Conservation (phyloP, 2,888 invertebrate species). For the Mongoloraphidia duomilia region DNA sequence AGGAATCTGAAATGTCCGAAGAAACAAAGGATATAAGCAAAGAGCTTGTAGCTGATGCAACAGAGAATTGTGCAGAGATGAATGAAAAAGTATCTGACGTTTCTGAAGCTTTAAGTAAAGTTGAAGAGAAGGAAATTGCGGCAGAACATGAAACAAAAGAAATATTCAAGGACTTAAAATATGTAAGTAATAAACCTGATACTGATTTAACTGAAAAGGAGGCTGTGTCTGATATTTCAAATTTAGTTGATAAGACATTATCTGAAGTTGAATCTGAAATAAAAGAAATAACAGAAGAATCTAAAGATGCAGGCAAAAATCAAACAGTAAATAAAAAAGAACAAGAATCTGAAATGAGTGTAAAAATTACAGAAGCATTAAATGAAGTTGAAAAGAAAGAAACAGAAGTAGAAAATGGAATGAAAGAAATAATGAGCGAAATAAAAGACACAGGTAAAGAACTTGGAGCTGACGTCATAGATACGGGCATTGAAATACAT, state of each 20-base stretch:
- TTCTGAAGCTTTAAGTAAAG: conserved; percentile 4
- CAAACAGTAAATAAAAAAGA: neutral
- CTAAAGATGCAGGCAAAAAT: neutral
- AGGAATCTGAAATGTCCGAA: neutral
- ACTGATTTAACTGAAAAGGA: conserved; percentile 1
- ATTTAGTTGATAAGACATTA: neutral
- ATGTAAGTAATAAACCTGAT: too few species aligned
- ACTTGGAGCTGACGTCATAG: neutral
- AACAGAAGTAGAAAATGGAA: too few species aligned
- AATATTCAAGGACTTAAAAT: neutral
- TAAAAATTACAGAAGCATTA: too few species aligned
- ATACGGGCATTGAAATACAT: neutral
- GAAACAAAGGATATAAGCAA: neutral
- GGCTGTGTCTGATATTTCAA: neutral
- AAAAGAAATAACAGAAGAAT: neutral
- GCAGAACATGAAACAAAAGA: conserved; percentile 8
- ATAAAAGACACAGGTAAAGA: too few species aligned
- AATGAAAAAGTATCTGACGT: neutral
- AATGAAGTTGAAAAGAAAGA: too few species aligned
- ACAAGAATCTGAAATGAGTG: too few species aligned
- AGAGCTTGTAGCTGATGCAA: neutral
- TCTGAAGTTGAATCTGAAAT: neutral
- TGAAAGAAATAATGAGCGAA: too few species aligned
- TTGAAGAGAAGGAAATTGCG: conserved; percentile 6
- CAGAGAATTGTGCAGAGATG: neutral